Base-by-base conservation (phyloP, 1,140 invertebrate genomes). In the Stegodyphus dumicola region DNA sequence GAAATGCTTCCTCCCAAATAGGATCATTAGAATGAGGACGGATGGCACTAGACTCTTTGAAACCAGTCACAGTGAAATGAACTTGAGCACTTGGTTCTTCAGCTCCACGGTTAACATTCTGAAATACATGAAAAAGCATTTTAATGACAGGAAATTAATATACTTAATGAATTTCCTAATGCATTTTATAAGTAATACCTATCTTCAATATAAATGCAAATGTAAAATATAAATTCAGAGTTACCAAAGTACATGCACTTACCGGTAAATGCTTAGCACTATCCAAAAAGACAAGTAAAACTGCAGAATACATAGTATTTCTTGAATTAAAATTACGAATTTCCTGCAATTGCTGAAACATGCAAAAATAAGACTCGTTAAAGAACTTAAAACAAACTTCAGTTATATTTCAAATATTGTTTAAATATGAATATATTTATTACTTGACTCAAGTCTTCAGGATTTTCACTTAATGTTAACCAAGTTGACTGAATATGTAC, bases 201-300 rank as follows among this genome's bases (percentile, higher is more conserved):
- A 1, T 33, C 33, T 33, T 33, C 33, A 3, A 3, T 33, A 33
- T 33, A 33, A 33, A n/a, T n/a, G n/a, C n/a, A n/a, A n/a, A n/a
- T n/a, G n/a, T n/a, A n/a, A 33, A 33, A 33, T 33, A 1, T 33
- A 33, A 33, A 60, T 10, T 60, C 9, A 60, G 15, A 60, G 9
- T 10, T 60, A 60, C 15, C 15, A 60, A 15, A 60, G 15, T 60
- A 33, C 51, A 65, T 52, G n/a, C 87, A 91, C 93, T 93, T 92
- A 98, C 96, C 49, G 96, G 96, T 54, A 98, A 91, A 91, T 97
- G 94, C 90, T 94, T 95, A 13, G 95, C 96, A 6, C 96, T 97
- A 91, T 98, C 97, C 17, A 98, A 91, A 89, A 95, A 97, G 0
- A 98, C 93, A 64, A 94, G 94, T 0, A 98, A 91, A 17, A 98